phyloP scores from a whole-genome alignment of 1,140 invertebrate species.

The Drosophila lowei region DNA sequence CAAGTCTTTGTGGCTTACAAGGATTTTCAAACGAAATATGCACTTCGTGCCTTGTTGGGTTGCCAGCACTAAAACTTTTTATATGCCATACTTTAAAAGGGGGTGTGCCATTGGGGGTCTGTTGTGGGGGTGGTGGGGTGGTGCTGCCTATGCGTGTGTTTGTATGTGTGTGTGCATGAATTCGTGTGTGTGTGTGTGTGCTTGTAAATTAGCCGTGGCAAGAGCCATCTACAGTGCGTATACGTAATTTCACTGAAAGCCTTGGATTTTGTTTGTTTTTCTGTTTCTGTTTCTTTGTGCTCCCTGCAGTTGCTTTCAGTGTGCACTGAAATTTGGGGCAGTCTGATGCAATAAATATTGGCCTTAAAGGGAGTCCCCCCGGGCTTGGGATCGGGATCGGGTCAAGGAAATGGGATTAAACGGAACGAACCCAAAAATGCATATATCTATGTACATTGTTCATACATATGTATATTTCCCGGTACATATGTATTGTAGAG shows the following conservation, averaged over 20 bases:
- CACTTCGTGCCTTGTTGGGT: conserved; percentile 60
- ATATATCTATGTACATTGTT: not conserved
- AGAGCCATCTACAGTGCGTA: conserved; percentile 55
- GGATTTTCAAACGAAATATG: conserved; percentile 75
- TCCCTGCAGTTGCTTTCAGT: conserved; percentile 2
- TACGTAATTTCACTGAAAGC: conserved; percentile 63
- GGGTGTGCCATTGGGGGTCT: not conserved
- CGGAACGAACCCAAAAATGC: not conserved
- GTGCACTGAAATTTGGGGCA: conserved; percentile 41
- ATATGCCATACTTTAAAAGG: conserved; percentile 52
- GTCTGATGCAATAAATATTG: conserved; percentile 18
- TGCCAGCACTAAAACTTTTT: conserved; percentile 60
- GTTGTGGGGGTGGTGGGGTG: too few species aligned
- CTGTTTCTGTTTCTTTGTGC: conserved; percentile 12
- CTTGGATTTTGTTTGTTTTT: conserved; percentile 23
- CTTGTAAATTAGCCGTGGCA: conserved; percentile 57
- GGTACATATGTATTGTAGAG: not conserved
- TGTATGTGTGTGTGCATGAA: too few species aligned
- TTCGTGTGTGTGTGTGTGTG: not conserved
- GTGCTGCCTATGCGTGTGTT: too few species aligned
- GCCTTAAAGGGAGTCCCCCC: not conserved
- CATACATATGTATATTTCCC: not conserved
- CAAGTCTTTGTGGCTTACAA: conserved; percentile 80
- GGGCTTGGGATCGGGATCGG: too few species aligned
- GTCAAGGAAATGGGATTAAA: too few species aligned